Evolutionary conservation across 2,113 vertebrate genomes (phyloP).

Genomic region (Daphoenositta chrysoptera): DNA sequence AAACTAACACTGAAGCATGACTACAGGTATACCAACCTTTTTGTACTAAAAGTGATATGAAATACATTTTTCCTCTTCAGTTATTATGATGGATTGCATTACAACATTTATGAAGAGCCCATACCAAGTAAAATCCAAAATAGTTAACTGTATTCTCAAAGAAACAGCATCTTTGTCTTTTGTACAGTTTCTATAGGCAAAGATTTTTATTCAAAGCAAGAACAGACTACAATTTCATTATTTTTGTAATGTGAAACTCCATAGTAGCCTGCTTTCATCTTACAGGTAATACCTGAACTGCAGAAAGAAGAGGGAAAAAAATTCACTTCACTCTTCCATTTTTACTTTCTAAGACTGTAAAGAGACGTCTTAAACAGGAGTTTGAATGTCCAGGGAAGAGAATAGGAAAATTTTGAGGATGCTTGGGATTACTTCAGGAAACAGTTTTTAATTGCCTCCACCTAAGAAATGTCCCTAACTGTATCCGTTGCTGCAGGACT

Average conservation of each 20-base stretch:
- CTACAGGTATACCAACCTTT: background rate
- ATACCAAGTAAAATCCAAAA: background rate
- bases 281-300: background rate
- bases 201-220: background rate
- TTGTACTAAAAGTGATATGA: background rate
- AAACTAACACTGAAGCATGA: background rate
- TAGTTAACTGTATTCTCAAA: background rate
- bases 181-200: background rate
- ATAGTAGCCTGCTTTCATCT: background rate
- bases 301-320: background rate
- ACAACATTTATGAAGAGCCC: background rate
- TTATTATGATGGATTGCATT: background rate
- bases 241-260: background rate
- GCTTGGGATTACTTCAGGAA: background rate
- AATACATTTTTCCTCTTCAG: background rate
- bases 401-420: background rate
- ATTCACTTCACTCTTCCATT: background rate
- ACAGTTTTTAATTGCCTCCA: background rate
- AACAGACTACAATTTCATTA: background rate
- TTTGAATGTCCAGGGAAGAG: background rate
- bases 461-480: background rate
- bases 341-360: background rate
- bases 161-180: background rate
- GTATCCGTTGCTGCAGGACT: background rate
- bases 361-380: background rate